Evolutionary conservation across 2,888 invertebrate genomes (phyloP), one percentile per base, ranked within the genome.

Genomic region (Alloplasta piceator): DNA sequence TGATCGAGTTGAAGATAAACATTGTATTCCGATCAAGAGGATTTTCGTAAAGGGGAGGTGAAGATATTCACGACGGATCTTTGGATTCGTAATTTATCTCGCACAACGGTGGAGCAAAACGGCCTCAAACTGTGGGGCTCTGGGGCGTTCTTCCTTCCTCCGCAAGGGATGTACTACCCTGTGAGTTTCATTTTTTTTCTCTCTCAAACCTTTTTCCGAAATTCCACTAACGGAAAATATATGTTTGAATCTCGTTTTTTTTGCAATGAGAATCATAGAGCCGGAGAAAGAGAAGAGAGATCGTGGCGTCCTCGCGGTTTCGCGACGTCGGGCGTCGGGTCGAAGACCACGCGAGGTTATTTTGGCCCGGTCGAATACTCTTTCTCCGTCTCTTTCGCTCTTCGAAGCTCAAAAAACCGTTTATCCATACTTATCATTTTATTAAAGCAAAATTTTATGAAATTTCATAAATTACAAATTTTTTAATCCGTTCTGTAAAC

Each of bases 101-200:
- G 84, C 85, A 87, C 89, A 89, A 91, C 91, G 86, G 91, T 92
- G 91, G 90, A 91, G 91, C 91, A 94, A 94, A 94, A 94, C 96
- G 95, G 96, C 95, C 96, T 95, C 97, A 97, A 97, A 96, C 97
- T 98, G 97, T 98, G 97, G 97, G 97, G 97, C 94, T 96, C 97
- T 94, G 97, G 97, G 95, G 97, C 97, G 94, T 97, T 96, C 95
- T 97, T 97, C 94, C 96, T 97, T 96, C 97, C 97, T 96, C 97
- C 97, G 94, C 97, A 97, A 96, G 97, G 97, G 96, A 97, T 97
- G 96, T 97, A 97, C 94, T 98, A 97, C 95, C 97, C 97, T 96
- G 97, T 97, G 95, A 97, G 97, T 96, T 84, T 72, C 50, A 10
- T 50, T 5, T 2, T 16, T 46, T 5, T 52, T 26, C 26, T 39